Conservation (phyloP, 2,113 vertebrate species). For the Macquaria ambigua region DNA sequence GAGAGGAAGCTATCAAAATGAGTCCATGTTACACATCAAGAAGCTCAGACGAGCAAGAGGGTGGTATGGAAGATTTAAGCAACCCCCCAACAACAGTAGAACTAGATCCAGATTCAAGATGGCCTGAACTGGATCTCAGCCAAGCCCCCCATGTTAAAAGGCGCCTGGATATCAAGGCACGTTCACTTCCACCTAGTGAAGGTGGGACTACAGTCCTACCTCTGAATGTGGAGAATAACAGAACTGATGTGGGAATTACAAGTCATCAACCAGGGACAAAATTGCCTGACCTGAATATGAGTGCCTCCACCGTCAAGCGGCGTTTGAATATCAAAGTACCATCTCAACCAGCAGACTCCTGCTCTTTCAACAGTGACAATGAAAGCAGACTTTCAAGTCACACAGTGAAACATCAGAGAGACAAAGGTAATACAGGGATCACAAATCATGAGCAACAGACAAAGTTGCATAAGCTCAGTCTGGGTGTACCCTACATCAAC, state of each 20-base stretch:
- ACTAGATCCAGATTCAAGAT: conserved; percentile 4
- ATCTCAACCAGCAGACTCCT: background rate
- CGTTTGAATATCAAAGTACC: conserved; percentile 29
- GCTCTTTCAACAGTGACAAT: conserved; percentile 40
- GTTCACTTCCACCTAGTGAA: conserved; percentile 13
- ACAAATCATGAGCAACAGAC: background rate
- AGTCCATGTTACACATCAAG: background rate
- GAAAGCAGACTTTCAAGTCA: conserved; percentile 37
- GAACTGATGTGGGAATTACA: background rate
- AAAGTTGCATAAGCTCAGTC: background rate
- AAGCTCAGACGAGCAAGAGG: conserved; percentile 30
- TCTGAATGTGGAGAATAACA: conserved; percentile 22
- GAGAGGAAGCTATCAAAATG: background rate
- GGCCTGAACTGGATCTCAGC: background rate
- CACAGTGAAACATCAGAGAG: conserved; percentile 31
- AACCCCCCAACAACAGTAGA: background rate
- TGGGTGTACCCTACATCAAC: conserved; percentile 10
- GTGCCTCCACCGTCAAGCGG: background rate
- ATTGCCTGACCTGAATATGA: background rate
- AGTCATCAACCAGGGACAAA: background rate
- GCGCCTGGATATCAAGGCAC: conserved; percentile 15
- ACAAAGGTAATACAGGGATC: background rate
- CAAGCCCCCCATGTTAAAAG: background rate
- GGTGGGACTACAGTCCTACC: background rate
- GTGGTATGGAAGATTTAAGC: background rate